These are phyloP conservation scores for Eremophila alpestris DNA, from an alignment of 2,797 vertebrate species.

Conservation along the genomic window DNA sequence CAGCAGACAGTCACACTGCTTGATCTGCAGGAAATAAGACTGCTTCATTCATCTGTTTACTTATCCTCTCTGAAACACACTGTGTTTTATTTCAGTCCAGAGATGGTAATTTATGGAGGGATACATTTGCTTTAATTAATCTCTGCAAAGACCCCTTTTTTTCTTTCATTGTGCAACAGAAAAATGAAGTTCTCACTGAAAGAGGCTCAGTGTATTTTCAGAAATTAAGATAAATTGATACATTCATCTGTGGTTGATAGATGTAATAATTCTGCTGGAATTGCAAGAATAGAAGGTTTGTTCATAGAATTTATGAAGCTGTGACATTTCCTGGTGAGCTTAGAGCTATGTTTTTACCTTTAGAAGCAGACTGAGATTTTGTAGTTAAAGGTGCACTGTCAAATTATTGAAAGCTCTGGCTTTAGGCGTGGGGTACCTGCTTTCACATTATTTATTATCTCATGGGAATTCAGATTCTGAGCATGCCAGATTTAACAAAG, in stretches of 20 bases:
- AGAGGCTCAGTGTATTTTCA: slow-evolving; percentile 65
- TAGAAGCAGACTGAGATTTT: slow-evolving; percentile 27
- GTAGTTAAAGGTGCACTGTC: not conserved
- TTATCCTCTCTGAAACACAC: not conserved
- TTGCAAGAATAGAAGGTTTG: slow-evolving; percentile 64
- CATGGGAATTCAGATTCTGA: slow-evolving; percentile 9
- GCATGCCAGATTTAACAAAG: not conserved
- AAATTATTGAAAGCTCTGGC: not conserved
- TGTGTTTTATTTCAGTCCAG: slow-evolving; percentile 53
- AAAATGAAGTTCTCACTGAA: slow-evolving; percentile 62
- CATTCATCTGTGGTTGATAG: slow-evolving; percentile 60
- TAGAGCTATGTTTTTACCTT: slow-evolving; percentile 1
- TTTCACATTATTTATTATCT: slow-evolving; percentile 24
- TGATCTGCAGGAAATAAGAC: slow-evolving; percentile 24
- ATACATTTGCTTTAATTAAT: slow-evolving; percentile 66
- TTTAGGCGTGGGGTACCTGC: not conserved
- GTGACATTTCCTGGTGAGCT: slow-evolving; percentile 44
- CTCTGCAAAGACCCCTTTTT: slow-evolving; percentile 43
- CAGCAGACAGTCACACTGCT: slow-evolving; percentile 6
- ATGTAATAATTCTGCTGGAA: slow-evolving; percentile 71
- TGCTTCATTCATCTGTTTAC: slow-evolving; percentile 43
- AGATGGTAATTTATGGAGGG: slow-evolving; percentile 39
- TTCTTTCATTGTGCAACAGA: slow-evolving; percentile 48
- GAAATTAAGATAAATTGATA: slow-evolving; percentile 78
- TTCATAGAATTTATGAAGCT: slow-evolving; percentile 51